Evolutionary conservation across 2,888 invertebrate species (phyloP), one percentile per base, ranked within the genome.

Genomic region (Helobdella robusta): DNA sequence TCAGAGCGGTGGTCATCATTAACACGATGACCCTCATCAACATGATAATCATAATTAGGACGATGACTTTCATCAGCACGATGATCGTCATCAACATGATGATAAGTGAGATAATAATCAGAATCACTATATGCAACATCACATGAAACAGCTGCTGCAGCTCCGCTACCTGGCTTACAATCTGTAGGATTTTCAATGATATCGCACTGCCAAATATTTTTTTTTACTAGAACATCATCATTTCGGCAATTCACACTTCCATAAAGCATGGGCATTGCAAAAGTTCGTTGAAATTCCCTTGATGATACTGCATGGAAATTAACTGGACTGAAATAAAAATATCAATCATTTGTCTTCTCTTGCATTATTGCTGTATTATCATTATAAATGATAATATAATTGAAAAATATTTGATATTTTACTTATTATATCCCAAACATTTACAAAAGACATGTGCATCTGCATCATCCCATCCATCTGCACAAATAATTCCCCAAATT

Each of bases 391-490:
- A n/a, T n/a, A n/a, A n/a, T n/a, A n/a, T n/a, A n/a, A n/a, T n/a
- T n/a, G n/a, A n/a, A n/a, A n/a, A n/a, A n/a, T n/a, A n/a, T n/a
- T n/a, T n/a, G n/a, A n/a, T n/a, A n/a, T n/a, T n/a, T n/a, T n/a
- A 66, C 68, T 60, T 44, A 25, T 66, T 61, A 40, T 62, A 69
- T 34, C 69, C 70, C 40, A 70, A 40, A 54, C 70, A 70, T 4
- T 40, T 20, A 64, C 71, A 72, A 56, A 71, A 70, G 48, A 71
- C 71, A n/a, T 28, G 15, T 40, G 70, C 70, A 34, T 70, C 70
- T 6, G 44, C n/a, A 36, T 72, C 69, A 23, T 68, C 69, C 70
- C 70, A 72, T 40, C 60, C 36, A 64, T 72, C 70, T 36, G 69
- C 70, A 54, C 71, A 72, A n/a, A 72, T 66, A 32, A 56, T 48